A percentile compares a stretch with the other conserved stretches of the same genome.
phyloP scores from a whole-genome alignment of 2,113 vertebrate species.

The Dascyllus trimaculatus region DNA sequence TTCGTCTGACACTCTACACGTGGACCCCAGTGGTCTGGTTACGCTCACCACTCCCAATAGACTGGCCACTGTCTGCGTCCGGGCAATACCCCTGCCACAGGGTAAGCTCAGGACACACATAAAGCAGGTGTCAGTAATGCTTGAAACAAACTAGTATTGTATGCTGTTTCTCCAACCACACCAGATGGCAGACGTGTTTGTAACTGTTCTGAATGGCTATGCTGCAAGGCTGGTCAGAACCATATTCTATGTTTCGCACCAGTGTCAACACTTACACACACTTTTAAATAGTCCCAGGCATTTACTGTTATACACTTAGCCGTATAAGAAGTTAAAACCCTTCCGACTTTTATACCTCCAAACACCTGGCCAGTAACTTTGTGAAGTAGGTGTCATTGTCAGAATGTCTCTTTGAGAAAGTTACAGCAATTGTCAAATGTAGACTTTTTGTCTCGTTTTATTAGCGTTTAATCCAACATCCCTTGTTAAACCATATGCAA shows the following conservation, averaged over 20 bases:
- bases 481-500: too few relatives aligned
- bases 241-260: background rate
- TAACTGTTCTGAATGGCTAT: too few relatives aligned
- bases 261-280: background rate
- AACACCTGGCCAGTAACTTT: background rate
- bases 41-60: slow-evolving; percentile 93
- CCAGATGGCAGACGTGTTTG: background rate
- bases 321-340: background rate
- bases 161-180: background rate
- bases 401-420: background rate
- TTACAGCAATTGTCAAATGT: background rate
- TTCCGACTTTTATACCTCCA: background rate
- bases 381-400: background rate
- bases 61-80: slow-evolving; percentile 88
- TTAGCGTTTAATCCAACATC: background rate
- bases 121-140: background rate
- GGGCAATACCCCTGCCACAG: slow-evolving; percentile 91
- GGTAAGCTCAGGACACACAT: slow-evolving; percentile 60
- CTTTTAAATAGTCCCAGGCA: background rate
- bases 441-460: background rate
- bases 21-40: slow-evolving; percentile 90
- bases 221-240: too few relatives aligned
- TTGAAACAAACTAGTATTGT: background rate
- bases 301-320: background rate
- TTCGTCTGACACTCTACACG: slow-evolving; percentile 88